These are phyloP conservation scores for Orientallactaga bullata DNA, from an alignment of 2,113 vertebrate species.

Conservation along the genomic window DNA sequence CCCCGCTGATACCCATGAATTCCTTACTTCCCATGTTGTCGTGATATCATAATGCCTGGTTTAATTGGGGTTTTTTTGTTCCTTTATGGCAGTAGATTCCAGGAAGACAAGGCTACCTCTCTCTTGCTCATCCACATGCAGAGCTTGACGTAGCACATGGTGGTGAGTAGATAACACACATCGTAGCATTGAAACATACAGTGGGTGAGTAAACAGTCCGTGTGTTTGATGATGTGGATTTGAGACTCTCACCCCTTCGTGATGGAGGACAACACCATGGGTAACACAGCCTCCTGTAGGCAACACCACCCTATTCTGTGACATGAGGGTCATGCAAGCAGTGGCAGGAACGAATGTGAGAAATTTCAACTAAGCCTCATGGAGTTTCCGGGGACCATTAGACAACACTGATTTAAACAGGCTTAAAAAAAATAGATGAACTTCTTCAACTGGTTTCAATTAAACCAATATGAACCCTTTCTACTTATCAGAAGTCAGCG, in stretches of 20 bases:
- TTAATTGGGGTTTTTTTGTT: not conserved
- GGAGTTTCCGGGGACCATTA: not conserved
- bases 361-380: not conserved
- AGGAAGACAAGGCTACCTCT: not conserved
- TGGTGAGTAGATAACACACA: not conserved
- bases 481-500: not conserved
- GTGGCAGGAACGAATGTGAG: not conserved
- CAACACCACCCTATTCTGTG: not conserved
- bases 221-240: not conserved
- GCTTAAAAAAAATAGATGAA: not conserved
- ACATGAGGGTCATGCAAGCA: not conserved
- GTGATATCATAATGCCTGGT: not conserved
- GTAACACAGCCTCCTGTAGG: not conserved
- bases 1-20: not conserved
- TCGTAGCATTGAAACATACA: not conserved
- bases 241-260: not conserved
- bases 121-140: not conserved
- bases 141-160: not conserved
- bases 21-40: not conserved
- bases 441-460: slow-evolving; percentile 38
- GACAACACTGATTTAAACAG: not conserved
- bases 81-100: not conserved
- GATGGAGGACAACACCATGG: not conserved
- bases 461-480: slow-evolving; percentile 6
- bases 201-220: not conserved